Conservation (phyloP, 2,113 vertebrate genomes). For the Cheilinus undulatus region DNA sequence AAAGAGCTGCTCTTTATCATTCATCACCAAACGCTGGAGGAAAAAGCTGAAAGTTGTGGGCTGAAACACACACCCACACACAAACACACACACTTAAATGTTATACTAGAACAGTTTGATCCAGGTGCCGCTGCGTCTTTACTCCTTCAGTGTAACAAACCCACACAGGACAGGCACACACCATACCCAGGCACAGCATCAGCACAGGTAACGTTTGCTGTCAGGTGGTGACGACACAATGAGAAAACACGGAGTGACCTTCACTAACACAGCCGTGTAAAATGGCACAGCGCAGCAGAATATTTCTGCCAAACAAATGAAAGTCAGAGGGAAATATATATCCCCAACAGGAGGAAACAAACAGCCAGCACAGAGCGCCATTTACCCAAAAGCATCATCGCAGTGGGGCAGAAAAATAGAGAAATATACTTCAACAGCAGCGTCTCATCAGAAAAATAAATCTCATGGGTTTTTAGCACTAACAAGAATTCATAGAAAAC, state of each 20-base stretch:
- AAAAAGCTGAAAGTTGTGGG: background rate
- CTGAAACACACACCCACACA: background rate
- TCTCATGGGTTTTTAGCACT: background rate
- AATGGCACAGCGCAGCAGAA: constrained; percentile 47
- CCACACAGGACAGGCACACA: constrained; percentile 9
- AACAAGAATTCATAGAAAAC: background rate
- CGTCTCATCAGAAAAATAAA: background rate
- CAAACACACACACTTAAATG: constrained; percentile 13
- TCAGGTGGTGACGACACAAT: constrained; percentile 60
- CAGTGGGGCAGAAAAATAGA: background rate
- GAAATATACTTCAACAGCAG: background rate
- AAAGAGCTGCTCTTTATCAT: constrained; percentile 19
- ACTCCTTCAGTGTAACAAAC: constrained; percentile 7
- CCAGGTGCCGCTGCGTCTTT: background rate
- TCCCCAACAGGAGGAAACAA: constrained; percentile 10
- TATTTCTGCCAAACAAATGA: constrained; percentile 49
- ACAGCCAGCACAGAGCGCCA: background rate
- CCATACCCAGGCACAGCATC: constrained; percentile 19
- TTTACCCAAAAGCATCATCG: constrained; percentile 17
- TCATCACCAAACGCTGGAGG: background rate
- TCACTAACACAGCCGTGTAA: constrained; percentile 11
- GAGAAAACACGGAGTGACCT: constrained; percentile 65
- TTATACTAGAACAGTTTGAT: background rate
- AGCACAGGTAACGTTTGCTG: constrained; percentile 54
- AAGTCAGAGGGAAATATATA: constrained; percentile 40